A percentile compares a stretch with the other conserved stretches of the same genome.
Conservation (phyloP, 2,888 invertebrate species). For the Cerceris ruficornis region DNA sequence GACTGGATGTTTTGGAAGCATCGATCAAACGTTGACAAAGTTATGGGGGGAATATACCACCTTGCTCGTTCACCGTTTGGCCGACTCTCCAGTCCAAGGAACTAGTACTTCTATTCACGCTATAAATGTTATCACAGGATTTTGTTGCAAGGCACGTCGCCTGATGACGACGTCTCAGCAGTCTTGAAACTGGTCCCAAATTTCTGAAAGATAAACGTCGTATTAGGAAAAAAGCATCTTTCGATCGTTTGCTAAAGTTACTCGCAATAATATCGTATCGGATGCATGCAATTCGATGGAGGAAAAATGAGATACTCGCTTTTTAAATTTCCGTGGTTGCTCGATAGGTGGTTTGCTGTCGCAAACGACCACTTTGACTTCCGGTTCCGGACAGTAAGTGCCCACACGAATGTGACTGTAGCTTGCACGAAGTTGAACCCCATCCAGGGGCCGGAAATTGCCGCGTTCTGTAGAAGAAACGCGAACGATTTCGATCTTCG, state of each 20-base stretch:
- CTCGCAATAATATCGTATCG: too few species aligned
- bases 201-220: conserved; percentile 69
- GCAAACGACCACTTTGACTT: conserved; percentile 64
- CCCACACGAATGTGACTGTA: conserved; percentile 78
- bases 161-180: conserved; percentile 78
- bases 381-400: conserved; percentile 76
- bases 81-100: conserved; percentile 76
- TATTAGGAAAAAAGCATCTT: background rate
- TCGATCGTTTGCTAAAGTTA: conserved; percentile 1
- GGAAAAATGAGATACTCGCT: conserved; percentile 66
- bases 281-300: background rate
- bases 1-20: background rate
- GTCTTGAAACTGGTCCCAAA: conserved; percentile 80
- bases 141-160: conserved; percentile 78
- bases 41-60: conserved; percentile 49
- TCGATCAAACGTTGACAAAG: background rate
- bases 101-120: conserved; percentile 77
- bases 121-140: conserved; percentile 82
- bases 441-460: conserved; percentile 77
- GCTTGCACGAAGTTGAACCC: conserved; percentile 75
- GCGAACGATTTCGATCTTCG: conserved; percentile 78
- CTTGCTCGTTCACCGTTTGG: conserved; percentile 69
- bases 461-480: conserved; percentile 75
- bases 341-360: conserved; percentile 75
- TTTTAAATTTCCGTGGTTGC: conserved; percentile 76